Evolutionary conservation across 1,140 invertebrate genomes (phyloP).

Genomic region (Agraylea sexmaculata): DNA sequence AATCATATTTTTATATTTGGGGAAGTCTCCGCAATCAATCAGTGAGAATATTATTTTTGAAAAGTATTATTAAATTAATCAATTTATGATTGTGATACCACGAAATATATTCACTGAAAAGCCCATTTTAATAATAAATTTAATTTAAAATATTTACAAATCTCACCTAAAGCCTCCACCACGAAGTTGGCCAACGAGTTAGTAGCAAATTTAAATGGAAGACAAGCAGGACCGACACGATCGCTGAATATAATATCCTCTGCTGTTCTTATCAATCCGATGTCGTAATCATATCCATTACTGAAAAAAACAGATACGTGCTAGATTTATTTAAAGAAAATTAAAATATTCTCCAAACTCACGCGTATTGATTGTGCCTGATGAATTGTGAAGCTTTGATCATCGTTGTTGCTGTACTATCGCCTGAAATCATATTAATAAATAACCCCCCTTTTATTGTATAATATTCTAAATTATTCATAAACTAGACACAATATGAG

Average conservation of each 20-base stretch:
- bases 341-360: not conserved
- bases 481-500: too few relatives aligned
- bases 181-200: slow-evolving; percentile 33
- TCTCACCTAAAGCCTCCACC: slow-evolving; percentile 43
- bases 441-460: too few relatives aligned
- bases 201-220: slow-evolving; percentile 45
- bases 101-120: too few relatives aligned
- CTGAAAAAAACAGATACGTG: not conserved
- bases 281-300: slow-evolving; percentile 43
- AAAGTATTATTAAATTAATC: too few relatives aligned
- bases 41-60: not conserved
- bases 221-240: slow-evolving; percentile 49
- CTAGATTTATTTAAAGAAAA: not conserved
- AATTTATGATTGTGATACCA: too few relatives aligned
- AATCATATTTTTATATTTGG: not conserved
- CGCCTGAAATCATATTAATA: slow-evolving; percentile 29
- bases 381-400: slow-evolving; percentile 22
- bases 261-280: slow-evolving; percentile 44
- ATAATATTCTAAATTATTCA: too few relatives aligned
- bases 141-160: not conserved
- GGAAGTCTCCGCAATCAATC: not conserved
- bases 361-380: slow-evolving; percentile 32
- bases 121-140: not conserved
- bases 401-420: slow-evolving; percentile 28
- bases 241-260: slow-evolving; percentile 39